These are phyloP conservation scores for Bubo scandiacus DNA, from an alignment of 2,113 vertebrate genomes.

Conservation along the genomic window DNA sequence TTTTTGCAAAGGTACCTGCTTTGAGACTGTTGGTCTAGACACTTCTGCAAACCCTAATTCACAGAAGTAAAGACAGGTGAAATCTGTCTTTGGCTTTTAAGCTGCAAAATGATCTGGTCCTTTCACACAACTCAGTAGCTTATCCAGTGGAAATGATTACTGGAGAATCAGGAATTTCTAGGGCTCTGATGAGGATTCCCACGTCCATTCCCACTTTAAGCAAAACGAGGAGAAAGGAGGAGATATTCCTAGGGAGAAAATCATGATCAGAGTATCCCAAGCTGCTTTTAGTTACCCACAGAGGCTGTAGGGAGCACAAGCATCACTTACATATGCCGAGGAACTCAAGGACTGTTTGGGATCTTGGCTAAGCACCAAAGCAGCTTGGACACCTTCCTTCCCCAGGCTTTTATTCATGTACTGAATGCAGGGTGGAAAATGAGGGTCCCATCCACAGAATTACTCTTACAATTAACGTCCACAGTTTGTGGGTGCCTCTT, in stretches of 20 bases:
- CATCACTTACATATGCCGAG: accelerated
- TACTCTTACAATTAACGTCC: neutral
- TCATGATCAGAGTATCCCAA: neutral
- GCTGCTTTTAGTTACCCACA: neutral
- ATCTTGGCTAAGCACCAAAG: neutral
- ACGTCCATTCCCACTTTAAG: neutral
- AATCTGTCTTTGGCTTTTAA: neutral
- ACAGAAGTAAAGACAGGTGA: neutral
- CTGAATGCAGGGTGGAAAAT: neutral
- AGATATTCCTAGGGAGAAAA: neutral
- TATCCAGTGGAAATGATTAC: neutral
- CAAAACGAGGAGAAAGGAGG: neutral
- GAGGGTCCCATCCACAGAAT: neutral
- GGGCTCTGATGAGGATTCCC: neutral
- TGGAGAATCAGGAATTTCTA: neutral
- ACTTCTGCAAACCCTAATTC: neutral
- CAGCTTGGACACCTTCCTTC: neutral
- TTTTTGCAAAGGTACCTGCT: neutral
- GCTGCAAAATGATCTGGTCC: neutral
- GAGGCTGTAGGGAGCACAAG: neutral
- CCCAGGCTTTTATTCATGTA: neutral
- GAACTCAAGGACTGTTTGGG: neutral
- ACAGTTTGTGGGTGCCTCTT: neutral
- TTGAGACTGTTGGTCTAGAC: neutral
- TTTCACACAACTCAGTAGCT: neutral